Conservation (phyloP, 2,113 vertebrate species). For the Clarias magur region DNA sequence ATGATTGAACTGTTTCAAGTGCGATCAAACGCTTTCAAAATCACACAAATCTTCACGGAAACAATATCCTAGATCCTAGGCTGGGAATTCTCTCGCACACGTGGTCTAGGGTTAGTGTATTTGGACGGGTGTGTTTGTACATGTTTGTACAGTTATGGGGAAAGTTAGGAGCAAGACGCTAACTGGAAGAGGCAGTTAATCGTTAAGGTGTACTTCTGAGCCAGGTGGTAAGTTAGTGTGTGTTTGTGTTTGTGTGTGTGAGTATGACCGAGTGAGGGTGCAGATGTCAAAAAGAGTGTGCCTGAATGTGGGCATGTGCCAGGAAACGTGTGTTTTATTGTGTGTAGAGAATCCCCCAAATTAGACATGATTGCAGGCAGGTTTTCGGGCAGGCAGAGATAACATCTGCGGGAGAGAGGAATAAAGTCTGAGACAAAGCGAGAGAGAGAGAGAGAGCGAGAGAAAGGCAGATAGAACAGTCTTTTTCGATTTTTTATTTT, state of each 20-base stretch:
- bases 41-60: neutral
- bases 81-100: neutral
- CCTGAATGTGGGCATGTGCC: neutral
- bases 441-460: neutral
- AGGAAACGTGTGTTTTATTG: neutral
- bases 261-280: neutral
- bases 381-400: slow-evolving; percentile 22
- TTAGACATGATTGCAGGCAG: slow-evolving; percentile 32
- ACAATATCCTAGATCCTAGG: no score
- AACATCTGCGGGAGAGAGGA: slow-evolving; percentile 23
- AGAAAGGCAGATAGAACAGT: neutral
- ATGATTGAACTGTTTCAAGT: neutral
- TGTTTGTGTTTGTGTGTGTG: neutral
- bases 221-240: neutral
- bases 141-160: slow-evolving; percentile 29
- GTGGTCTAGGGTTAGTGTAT: neutral
- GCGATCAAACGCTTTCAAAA: neutral
- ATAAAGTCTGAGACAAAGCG: neutral
- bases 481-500: slow-evolving; percentile 3
- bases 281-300: slow-evolving; percentile 11
- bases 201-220: neutral
- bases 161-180: slow-evolving; percentile 31
- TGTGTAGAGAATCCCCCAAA: neutral
- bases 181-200: slow-evolving; percentile 44
- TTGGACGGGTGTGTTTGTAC: slow-evolving; percentile 13